phyloP scores from a whole-genome alignment of 2,797 vertebrate species.

The Hoplostethus mediterraneus region DNA sequence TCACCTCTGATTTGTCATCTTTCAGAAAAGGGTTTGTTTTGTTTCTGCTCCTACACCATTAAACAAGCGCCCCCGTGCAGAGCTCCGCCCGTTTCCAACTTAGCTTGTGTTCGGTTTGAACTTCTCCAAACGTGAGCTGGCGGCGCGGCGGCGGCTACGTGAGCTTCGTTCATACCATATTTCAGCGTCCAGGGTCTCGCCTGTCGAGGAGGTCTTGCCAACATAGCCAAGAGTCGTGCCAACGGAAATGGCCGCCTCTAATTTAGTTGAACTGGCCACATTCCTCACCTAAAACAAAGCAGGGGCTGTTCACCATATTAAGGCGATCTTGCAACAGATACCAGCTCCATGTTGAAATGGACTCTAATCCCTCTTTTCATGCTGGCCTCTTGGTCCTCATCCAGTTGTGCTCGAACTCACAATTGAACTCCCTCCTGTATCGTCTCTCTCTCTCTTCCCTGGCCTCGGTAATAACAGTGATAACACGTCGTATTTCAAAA shows the following conservation, averaged over 20 bases:
- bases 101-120: too few relatives aligned
- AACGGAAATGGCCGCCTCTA: conserved; percentile 68
- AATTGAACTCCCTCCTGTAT: conserved; percentile 52
- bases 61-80: too few relatives aligned
- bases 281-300: conserved; percentile 78
- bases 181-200: conserved; percentile 28
- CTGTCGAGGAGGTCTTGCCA: conserved; percentile 40
- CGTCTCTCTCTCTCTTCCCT: conserved; percentile 37
- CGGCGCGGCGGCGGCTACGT: not conserved
- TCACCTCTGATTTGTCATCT: too few relatives aligned
- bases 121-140: too few relatives aligned
- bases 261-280: conserved; percentile 69
- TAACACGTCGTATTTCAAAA: conserved; percentile 60
- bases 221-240: conserved; percentile 46
- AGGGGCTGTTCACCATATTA: conserved; percentile 74
- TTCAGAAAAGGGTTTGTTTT: too few relatives aligned
- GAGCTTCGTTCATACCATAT: conserved; percentile 10
- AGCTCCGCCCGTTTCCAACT: too few relatives aligned
- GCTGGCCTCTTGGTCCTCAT: conserved; percentile 62
- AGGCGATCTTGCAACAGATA: conserved; percentile 76
- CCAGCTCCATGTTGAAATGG: conserved; percentile 60
- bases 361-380: conserved; percentile 76
- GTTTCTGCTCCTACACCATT: too few relatives aligned
- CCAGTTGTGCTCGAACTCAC: conserved; percentile 60
- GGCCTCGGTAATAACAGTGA: conserved; percentile 48